Evolutionary conservation across 2,113 vertebrate genomes (phyloP).

Genomic region (Talpa occidentalis): DNA sequence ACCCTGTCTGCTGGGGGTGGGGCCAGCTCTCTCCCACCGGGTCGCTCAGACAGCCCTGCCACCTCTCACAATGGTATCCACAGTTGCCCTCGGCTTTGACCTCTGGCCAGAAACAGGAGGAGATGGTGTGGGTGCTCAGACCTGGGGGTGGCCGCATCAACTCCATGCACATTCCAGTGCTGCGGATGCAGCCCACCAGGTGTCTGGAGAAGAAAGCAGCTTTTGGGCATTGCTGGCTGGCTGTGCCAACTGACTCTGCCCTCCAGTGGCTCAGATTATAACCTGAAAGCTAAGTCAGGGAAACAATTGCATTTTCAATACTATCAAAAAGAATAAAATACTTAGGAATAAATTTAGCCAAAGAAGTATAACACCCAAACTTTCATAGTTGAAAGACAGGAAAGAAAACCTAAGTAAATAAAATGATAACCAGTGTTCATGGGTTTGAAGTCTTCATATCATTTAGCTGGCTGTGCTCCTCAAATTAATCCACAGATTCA

Average conservation of each 20-base stretch:
- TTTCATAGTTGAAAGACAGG: neutral
- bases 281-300: neutral
- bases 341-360: neutral
- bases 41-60: neutral
- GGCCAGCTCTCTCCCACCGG: neutral
- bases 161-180: neutral
- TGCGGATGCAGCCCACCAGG: rapidly evolving
- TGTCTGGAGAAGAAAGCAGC: neutral
- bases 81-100: neutral
- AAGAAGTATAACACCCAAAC: neutral
- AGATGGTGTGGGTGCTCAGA: neutral
- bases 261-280: neutral
- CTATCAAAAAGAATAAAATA: neutral
- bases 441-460: neutral
- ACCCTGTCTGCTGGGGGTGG: neutral
- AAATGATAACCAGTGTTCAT: neutral
- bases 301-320: neutral
- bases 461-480: neutral
- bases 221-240: too few relatives aligned
- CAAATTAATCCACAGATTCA: neutral
- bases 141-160: too few relatives aligned
- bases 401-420: neutral
- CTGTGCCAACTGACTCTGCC: neutral
- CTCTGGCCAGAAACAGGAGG: neutral
- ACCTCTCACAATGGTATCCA: neutral